Evolutionary conservation across 2,888 invertebrate species (phyloP), one percentile per base, ranked within the genome.

Genomic region (Bimastos eiseni): DNA sequence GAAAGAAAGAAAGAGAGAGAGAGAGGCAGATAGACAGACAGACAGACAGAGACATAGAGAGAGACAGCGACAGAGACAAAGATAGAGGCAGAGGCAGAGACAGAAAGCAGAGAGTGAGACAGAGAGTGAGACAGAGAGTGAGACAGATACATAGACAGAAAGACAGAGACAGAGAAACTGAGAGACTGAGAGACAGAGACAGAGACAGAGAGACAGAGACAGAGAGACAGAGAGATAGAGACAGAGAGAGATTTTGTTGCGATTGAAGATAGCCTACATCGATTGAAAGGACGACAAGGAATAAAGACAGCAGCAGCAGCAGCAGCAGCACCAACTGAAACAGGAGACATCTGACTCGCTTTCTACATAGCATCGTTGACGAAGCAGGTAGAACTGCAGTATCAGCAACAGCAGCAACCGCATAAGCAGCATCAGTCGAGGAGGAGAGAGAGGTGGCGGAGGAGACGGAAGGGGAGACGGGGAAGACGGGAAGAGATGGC

Each of bases 351-450:
- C 88, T 1, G 11, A 34, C 88, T 88, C 88, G 4, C 24, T 37
- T 24, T 6, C 88, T 38, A 11, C 30, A n/a, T n/a, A n/a, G n/a
- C n/a, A n/a, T n/a, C n/a, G n/a, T n/a, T 24, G 41, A 36, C n/a
- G 4, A 70, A 90, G 30, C 90, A 33, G 88, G n/a, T 41, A 33
- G 88, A 88, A 90, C 88, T 49, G 34, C 90, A 88, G n/a, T 55
- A 88, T 41, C 90, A 86, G 19, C 49, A 17, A 15, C 49, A 30
- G 11, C 88, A 86, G 36, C 90, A 90, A 3, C 84, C 21, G n/a
- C n/a, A n/a, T 2, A 44, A 88, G 21, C 90, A 88, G 36, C 88
- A 41, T 13, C 44, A 49, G 30, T 30, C 8, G n/a, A 44, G 49
- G 37, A 49, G 36, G 21, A 86, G 49, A 49, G 88, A 44, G 21